Evolutionary conservation across 92 coral and sea anemone species (phyloP).

Genomic region (Pocillopora grandis): DNA sequence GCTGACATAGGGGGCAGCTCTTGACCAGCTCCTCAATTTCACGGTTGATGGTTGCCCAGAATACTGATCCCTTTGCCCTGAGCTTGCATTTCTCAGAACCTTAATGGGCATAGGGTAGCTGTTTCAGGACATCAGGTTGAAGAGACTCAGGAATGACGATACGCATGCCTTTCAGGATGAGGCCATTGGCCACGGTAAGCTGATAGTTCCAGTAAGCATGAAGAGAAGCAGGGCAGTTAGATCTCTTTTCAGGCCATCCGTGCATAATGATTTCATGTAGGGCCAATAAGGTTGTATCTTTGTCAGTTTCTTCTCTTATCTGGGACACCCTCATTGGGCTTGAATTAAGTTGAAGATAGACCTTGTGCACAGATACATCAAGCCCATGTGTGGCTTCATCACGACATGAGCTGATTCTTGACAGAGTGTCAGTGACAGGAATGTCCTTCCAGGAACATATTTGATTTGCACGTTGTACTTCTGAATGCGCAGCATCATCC

Average conservation of each 20-base stretch:
- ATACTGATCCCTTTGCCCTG: slow-evolving; percentile 64
- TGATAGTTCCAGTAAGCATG: slow-evolving; percentile 57
- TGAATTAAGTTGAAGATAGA: slow-evolving; percentile 58
- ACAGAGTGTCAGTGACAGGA: too few species aligned
- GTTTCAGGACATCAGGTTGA: slow-evolving; percentile 47
- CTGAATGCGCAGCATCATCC: too few species aligned
- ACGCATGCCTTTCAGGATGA: slow-evolving; percentile 48
- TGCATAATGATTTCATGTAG: slow-evolving; percentile 38
- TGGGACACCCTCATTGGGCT: slow-evolving; percentile 41
- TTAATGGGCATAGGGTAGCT: slow-evolving; percentile 55
- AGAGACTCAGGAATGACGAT: slow-evolving; percentile 37
- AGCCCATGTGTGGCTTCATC: slow-evolving; percentile 5
- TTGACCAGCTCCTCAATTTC: slow-evolving; percentile 60
- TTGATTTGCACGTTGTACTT: too few species aligned
- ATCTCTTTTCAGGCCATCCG: slow-evolving; percentile 65
- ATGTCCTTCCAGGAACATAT: too few species aligned
- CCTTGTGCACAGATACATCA: slow-evolving; percentile 55
- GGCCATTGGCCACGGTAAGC: slow-evolving; percentile 53
- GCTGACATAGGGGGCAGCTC: slow-evolving; percentile 50
- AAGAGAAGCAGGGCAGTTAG: slow-evolving; percentile 57
- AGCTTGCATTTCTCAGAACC: slow-evolving; percentile 61
- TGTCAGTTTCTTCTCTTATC: too few species aligned
- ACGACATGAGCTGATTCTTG: too few species aligned
- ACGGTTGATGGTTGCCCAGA: slow-evolving; percentile 55
- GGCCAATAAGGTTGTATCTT: too few species aligned